Base-by-base conservation (phyloP, 2,888 invertebrate species). In the Scaptomyza parva region DNA sequence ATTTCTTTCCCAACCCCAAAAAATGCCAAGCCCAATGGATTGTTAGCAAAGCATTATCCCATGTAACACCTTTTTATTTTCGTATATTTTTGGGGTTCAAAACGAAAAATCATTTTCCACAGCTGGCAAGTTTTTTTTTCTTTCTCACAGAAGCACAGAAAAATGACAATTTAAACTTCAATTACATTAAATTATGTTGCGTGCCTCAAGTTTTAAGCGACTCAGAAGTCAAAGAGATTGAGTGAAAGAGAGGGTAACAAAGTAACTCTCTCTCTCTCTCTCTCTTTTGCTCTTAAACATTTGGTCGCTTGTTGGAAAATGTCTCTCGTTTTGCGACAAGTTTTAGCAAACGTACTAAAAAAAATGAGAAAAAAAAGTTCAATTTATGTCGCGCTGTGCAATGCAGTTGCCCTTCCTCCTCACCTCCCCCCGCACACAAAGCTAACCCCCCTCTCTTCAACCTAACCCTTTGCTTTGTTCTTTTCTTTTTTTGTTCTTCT, bases 361-460 rank as follows among this genome's bases (percentile, higher is more conserved):
- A 86, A 85, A 84, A 80, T 78, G 86, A 80, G 84, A 22, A 85
- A 82, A 84, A 86, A 83, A 76, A 87, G 86, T 85, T 83, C 76
- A 83, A 87, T 87, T 83, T 85, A 83, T 78, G 79, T 78, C 72
- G 81, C 78, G 65, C 78, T 82, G 86, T 80, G 80, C 75, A 71
- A 59, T 82, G 82, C 82, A 78, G 57, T 57, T 30, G 28, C 47
- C 2, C 6, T 6, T 3, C 30, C 17, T 11, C 14, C 7, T 8
- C 37, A 20, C 28, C 39, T 11, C 20, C 18, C 5, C 24, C 24
- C 7, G 6, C 7, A 24, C 7, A 7, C 8, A 1, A 43, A 26
- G 33, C 37, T 33, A 35, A 18, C 28, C 11, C 39, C 44, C 37
- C 48, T 43, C 64, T 72, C 8, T 18, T n/a, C n/a, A n/a, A n/a